Evolutionary conservation across 2,113 vertebrate species (phyloP), one percentile per base, ranked within the genome.

Genomic region (Coregonus clupeaformis): DNA sequence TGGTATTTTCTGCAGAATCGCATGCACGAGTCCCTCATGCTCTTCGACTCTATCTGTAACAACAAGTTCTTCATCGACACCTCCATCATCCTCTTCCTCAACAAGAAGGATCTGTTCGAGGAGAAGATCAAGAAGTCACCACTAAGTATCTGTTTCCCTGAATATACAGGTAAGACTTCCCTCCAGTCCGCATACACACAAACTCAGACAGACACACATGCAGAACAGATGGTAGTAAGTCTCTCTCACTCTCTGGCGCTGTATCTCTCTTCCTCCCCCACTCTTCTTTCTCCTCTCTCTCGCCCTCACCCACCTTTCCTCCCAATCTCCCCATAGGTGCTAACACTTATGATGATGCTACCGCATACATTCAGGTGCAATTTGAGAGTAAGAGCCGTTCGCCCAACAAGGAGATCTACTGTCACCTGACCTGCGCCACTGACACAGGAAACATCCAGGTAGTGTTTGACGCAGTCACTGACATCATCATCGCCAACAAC

Each of bases 21-120:
- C 90, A 99, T 99, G 97, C 97, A 99, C n/a, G 97, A 99, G 91
- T 98, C 97, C 70, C 96, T 99, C 89, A 98, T 97, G 96, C 97
- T 99, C 89, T 99, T 99, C 80, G 97, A 99, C 91, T 99, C 97
- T 92, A 99, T 99, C 95, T 99, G 97, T 89, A 99, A 99, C 94
- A 99, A 98, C 94, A 99, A 99, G 93, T 99, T 98, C 95, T 99
- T 99, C 94, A 97, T 98, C 2, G 97, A 99, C 92, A 99, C 97
- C 89, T 99, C 97, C 92, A 99, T 99, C 93, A 99, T 99, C 85
- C 97, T 99, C 92, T 99, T 99, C 94, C 97, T 99, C 91, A 99
- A 99, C 94, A 99, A 99, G 96, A 99, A 99, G 93, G 97, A 99
- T 91, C 96, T 99, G 84, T 99, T 99, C 73, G 94, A 90, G 1